Conservation (phyloP, 2,888 invertebrate genomes). For the Nemapogon koenigi region DNA sequence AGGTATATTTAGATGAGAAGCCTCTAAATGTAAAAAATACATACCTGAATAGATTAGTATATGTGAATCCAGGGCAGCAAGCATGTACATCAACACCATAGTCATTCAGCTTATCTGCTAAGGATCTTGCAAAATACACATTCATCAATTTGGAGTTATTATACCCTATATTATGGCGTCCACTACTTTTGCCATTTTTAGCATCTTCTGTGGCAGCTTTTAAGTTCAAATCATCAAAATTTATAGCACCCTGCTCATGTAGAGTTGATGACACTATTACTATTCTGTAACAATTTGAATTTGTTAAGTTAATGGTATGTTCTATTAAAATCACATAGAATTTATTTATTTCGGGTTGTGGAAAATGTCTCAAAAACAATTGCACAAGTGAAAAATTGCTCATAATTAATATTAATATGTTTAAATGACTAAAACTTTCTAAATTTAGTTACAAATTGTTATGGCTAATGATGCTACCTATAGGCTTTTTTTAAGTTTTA, state of each 20-base stretch:
- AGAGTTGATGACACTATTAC: slow-evolving; percentile 75
- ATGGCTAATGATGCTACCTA: no score
- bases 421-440: no score
- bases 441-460: no score
- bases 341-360: neutral
- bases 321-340: neutral
- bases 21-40: no score
- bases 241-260: slow-evolving; percentile 71
- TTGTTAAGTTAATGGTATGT: no score
- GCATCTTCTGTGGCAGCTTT: slow-evolving; percentile 51
- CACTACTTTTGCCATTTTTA: slow-evolving; percentile 30
- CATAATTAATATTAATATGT: no score
- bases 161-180: slow-evolving; percentile 67
- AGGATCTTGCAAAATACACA: slow-evolving; percentile 71
- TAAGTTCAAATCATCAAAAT: slow-evolving; percentile 71
- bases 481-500: neutral
- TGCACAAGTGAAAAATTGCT: no score
- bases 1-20: no score
- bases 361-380: no score
- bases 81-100: slow-evolving; percentile 70
- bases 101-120: slow-evolving; percentile 63
- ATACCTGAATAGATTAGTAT: slow-evolving; percentile 76
- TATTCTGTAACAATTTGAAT: slow-evolving; percentile 66
- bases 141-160: slow-evolving; percentile 82
- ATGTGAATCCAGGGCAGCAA: slow-evolving; percentile 82